Evolutionary conservation across 1,140 invertebrate genomes (phyloP).

Genomic region (Caenorhabditis latens): DNA sequence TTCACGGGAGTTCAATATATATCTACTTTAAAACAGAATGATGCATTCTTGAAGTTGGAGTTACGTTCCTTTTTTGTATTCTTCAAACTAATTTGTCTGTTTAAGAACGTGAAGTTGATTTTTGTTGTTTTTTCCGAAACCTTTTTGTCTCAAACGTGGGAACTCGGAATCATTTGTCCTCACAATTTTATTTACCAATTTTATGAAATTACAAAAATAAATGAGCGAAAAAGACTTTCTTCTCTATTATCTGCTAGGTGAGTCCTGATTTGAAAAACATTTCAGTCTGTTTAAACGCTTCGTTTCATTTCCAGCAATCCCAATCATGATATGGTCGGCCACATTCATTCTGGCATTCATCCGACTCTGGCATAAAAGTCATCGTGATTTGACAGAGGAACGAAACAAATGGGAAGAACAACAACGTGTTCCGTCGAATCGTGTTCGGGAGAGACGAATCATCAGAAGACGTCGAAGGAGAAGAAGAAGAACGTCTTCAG

Average conservation of each 20-base stretch:
- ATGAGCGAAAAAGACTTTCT: conserved; percentile 5
- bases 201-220: neutral
- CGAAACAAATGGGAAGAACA: conserved; percentile 13
- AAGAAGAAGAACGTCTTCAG: neutral
- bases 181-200: too few species aligned
- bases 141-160: too few species aligned
- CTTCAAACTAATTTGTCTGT: too few species aligned
- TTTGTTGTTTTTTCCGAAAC: too few species aligned
- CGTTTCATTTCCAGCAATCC: neutral
- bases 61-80: too few species aligned
- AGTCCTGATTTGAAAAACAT: neutral
- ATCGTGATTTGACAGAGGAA: neutral
- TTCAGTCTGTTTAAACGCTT: too few species aligned
- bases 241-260: neutral
- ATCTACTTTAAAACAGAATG: too few species aligned
- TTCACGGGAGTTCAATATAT: too few species aligned
- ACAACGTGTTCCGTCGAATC: neutral
- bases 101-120: too few species aligned
- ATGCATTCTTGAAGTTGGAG: too few species aligned
- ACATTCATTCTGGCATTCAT: conserved; percentile 8
- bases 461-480: neutral
- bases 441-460: neutral
- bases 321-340: conserved; percentile 7
- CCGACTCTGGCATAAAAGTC: neutral
- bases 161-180: too few species aligned